Evolutionary conservation across 2,888 invertebrate genomes (phyloP).

Genomic region (Drosophila mercatorum): DNA sequence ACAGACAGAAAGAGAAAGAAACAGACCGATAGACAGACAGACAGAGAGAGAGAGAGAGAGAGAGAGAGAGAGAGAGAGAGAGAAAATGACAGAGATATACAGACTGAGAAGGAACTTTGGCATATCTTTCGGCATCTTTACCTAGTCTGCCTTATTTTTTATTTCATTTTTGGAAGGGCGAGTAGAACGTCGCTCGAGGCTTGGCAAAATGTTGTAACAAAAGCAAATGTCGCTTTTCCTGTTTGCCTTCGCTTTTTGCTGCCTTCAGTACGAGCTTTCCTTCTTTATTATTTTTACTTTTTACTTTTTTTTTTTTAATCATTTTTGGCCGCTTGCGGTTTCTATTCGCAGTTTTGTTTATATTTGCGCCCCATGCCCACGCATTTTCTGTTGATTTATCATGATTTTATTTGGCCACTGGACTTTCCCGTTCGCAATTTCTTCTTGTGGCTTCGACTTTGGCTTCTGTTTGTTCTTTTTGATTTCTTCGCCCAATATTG

Average conservation of each 20-base stretch:
- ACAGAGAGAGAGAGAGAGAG: neutral
- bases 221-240: conserved; percentile 77
- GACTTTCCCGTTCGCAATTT: conserved; percentile 28
- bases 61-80: neutral
- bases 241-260: conserved; percentile 61
- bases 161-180: neutral
- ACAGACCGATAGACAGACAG: neutral
- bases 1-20: neutral
- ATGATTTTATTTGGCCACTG: conserved; percentile 79
- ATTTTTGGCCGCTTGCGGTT: conserved; percentile 71
- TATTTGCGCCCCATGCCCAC: conserved; percentile 53
- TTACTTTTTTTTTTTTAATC: conserved; percentile 57
- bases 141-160: conserved; percentile 28
- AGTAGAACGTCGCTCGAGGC: conserved; percentile 58
- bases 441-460: conserved; percentile 10
- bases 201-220: conserved; percentile 70
- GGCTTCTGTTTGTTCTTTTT: conserved; percentile 56
- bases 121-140: conserved; percentile 57
- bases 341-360: conserved; percentile 61
- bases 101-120: conserved; percentile 7
- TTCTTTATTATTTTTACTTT: conserved; percentile 8
- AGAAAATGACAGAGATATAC: neutral
- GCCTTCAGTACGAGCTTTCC: conserved; percentile 22
- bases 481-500: conserved; percentile 61
- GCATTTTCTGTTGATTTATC: conserved; percentile 70